Evolutionary conservation across 2,888 invertebrate genomes (phyloP).

Genomic region (Mythimna loreyi): DNA sequence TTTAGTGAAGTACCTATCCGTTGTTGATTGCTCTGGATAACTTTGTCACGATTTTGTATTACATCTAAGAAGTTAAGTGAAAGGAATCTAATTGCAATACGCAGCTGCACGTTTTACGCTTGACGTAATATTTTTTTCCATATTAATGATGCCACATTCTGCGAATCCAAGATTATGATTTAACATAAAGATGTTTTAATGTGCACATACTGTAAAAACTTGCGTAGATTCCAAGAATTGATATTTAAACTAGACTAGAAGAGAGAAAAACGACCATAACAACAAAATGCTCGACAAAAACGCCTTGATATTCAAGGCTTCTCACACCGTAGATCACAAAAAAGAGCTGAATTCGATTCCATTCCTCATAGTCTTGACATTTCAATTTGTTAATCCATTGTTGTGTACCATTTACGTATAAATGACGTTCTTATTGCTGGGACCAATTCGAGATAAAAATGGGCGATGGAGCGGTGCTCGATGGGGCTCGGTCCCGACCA

Average conservation of each 20-base stretch:
- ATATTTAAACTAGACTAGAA: slow-evolving; percentile 22
- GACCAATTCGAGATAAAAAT: slow-evolving; percentile 58
- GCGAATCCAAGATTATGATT: slow-evolving; percentile 41
- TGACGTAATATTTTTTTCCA: slow-evolving; percentile 29
- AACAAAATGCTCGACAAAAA: slow-evolving; percentile 29
- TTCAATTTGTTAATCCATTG: slow-evolving; percentile 66
- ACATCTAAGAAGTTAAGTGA: slow-evolving; percentile 23
- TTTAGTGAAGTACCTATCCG: slow-evolving; percentile 2
- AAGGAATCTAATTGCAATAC: slow-evolving; percentile 19
- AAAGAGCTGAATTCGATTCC: slow-evolving; percentile 51
- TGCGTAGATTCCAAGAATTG: slow-evolving; percentile 7
- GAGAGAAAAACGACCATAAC: slow-evolving; percentile 16
- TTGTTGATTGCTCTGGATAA: background rate
- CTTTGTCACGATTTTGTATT: slow-evolving; percentile 13
- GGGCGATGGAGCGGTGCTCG: slow-evolving; percentile 43
- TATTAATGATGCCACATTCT: slow-evolving; percentile 34
- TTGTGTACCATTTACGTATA: slow-evolving; percentile 53
- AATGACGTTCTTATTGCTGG: slow-evolving; percentile 49
- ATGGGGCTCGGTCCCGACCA: slow-evolving; percentile 55
- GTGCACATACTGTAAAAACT: slow-evolving; percentile 30
- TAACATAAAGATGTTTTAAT: slow-evolving; percentile 27
- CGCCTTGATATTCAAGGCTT: slow-evolving; percentile 40
- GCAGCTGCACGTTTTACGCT: slow-evolving; percentile 13
- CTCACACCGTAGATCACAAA: slow-evolving; percentile 15
- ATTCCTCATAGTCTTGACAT: slow-evolving; percentile 62